Evolutionary conservation across 2,113 vertebrate genomes (phyloP).

Genomic region (Tachuris rubrigastra): DNA sequence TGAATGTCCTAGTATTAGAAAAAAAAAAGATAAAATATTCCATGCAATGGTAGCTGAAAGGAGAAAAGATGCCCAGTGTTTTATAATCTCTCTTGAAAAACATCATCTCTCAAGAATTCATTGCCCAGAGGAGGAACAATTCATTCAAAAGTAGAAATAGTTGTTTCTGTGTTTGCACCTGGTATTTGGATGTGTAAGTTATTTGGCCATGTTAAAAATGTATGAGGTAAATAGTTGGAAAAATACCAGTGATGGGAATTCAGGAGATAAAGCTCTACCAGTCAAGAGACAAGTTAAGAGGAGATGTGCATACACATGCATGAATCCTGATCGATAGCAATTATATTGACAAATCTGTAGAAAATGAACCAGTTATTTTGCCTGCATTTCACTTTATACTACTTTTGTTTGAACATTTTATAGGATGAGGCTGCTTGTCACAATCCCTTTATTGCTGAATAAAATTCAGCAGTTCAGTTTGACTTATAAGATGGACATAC

Average conservation of each 20-base stretch:
- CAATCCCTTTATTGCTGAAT: background rate
- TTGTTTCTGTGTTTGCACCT: background rate
- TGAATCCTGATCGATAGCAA: background rate
- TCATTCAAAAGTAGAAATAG: background rate
- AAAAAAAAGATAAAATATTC: background rate
- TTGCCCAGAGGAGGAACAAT: background rate
- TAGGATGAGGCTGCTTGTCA: background rate
- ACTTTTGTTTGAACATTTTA: background rate
- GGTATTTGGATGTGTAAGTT: background rate
- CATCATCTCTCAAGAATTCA: background rate
- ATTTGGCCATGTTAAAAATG: background rate
- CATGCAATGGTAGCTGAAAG: background rate
- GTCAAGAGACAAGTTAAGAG: background rate
- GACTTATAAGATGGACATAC: rapidly evolving
- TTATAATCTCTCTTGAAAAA: background rate
- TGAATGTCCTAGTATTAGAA: background rate
- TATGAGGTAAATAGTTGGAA: background rate
- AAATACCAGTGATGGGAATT: background rate
- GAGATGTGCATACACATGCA: background rate
- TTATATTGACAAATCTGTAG: background rate
- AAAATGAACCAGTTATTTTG: background rate
- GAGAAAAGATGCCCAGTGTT: background rate
- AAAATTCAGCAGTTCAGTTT: background rate
- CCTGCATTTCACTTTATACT: background rate
- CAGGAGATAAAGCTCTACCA: background rate